phyloP scores from a whole-genome alignment of 2,113 vertebrate genomes.

The Phainopepla nitens region DNA sequence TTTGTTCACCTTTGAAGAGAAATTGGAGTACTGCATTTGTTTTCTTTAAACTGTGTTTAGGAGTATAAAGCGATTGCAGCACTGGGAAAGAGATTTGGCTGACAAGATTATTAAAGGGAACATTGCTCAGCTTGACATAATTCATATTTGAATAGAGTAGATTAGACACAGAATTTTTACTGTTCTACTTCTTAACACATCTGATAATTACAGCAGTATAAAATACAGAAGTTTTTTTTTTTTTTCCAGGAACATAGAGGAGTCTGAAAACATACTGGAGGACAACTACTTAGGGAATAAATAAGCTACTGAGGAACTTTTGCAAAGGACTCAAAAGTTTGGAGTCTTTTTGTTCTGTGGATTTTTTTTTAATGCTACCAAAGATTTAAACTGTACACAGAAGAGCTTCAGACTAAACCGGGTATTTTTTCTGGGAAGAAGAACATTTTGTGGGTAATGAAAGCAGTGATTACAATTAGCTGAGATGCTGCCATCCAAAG shows the following conservation, averaged over 20 bases:
- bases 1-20: not conserved
- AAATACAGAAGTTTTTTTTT: not conserved
- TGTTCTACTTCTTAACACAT: not conserved
- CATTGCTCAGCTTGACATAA: not conserved
- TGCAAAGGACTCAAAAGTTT: not conserved
- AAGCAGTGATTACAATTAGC: conserved; percentile 61
- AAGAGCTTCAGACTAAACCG: not conserved
- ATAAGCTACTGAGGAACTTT: not conserved
- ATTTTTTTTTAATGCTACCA: not conserved
- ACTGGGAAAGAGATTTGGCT: not conserved
- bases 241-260: not conserved
- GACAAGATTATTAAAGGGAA: not conserved
- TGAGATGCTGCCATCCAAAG: conserved; percentile 27
- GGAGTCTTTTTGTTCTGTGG: not conserved
- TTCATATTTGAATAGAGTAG: not conserved
- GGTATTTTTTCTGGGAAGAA: conserved; percentile 19
- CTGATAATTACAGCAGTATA: not conserved
- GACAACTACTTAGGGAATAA: not conserved
- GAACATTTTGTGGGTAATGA: conserved; percentile 25
- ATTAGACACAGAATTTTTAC: not conserved
- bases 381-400: not conserved
- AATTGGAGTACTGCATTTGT: not conserved
- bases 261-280: not conserved
- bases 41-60: not conserved
- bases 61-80: not conserved